phyloP scores from a whole-genome alignment of 2,113 vertebrate genomes.

The Pomatorhinus ruficollis region DNA sequence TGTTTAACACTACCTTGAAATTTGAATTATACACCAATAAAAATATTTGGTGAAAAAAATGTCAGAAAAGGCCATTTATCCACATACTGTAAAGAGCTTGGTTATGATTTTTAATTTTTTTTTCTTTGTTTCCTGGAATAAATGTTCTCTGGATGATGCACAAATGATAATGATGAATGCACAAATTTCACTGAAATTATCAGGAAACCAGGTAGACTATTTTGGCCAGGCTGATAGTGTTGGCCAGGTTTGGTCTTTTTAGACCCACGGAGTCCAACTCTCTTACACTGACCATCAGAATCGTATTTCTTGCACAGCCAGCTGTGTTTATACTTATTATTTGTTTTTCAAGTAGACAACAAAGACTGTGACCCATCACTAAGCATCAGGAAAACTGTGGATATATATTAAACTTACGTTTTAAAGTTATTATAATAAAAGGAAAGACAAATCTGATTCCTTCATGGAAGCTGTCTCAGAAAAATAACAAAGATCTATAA shows the following conservation, averaged over 20 bases:
- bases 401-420: background rate
- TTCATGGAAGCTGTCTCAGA: background rate
- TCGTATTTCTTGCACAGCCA: background rate
- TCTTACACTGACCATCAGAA: background rate
- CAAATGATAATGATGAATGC: background rate
- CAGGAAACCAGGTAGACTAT: background rate
- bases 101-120: background rate
- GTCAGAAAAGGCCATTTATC: background rate
- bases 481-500: background rate
- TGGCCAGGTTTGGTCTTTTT: background rate
- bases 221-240: background rate
- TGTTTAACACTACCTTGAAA: background rate
- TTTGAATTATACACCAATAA: background rate
- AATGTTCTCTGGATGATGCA: background rate
- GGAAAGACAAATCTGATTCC: background rate
- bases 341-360: background rate
- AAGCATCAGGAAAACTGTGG: background rate
- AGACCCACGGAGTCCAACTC: background rate
- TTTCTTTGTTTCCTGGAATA: background rate
- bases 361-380: background rate
- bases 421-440: background rate
- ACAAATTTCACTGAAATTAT: background rate
- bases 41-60: background rate
- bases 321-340: background rate
- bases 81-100: background rate